These are phyloP conservation scores for Diceros bicornis DNA, from an alignment of 2,797 vertebrate genomes.

Conservation along the genomic window DNA sequence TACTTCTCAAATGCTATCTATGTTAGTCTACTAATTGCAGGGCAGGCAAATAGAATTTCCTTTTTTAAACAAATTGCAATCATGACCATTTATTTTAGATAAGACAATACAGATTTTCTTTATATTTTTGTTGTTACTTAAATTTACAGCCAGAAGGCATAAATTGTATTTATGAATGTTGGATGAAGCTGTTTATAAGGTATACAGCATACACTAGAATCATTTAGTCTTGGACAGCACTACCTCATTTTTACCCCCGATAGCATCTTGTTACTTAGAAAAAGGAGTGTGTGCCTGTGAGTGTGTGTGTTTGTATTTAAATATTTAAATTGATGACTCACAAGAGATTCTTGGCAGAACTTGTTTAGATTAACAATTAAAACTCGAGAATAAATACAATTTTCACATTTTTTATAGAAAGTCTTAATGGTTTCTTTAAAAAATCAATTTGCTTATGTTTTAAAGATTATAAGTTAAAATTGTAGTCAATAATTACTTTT, in stretches of 20 bases:
- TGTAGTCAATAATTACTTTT: neutral
- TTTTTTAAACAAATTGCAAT: conserved; percentile 86
- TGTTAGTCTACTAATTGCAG: conserved; percentile 84
- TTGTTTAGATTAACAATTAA: conserved; percentile 32
- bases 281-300: neutral
- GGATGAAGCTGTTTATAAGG: conserved; percentile 54
- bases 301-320: neutral
- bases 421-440: neutral
- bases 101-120: conserved; percentile 68
- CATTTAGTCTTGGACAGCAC: conserved; percentile 12
- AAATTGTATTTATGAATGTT: conserved; percentile 69
- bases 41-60: conserved; percentile 79
- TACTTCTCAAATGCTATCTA: conserved; percentile 85
- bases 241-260: neutral
- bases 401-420: conserved; percentile 42
- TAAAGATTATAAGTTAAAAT: conserved; percentile 28
- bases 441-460: neutral
- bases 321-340: conserved; percentile 17
- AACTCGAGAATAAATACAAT: neutral
- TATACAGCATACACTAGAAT: conserved; percentile 58
- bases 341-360: neutral
- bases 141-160: conserved; percentile 68
- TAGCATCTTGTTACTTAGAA: neutral
- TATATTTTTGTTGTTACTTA: conserved; percentile 73
- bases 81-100: conserved; percentile 82